Percentiles rank a stretch among this genome's conserved stretches.
Conservation (phyloP, 2,888 invertebrate genomes). For the Achlya flavicornis region DNA sequence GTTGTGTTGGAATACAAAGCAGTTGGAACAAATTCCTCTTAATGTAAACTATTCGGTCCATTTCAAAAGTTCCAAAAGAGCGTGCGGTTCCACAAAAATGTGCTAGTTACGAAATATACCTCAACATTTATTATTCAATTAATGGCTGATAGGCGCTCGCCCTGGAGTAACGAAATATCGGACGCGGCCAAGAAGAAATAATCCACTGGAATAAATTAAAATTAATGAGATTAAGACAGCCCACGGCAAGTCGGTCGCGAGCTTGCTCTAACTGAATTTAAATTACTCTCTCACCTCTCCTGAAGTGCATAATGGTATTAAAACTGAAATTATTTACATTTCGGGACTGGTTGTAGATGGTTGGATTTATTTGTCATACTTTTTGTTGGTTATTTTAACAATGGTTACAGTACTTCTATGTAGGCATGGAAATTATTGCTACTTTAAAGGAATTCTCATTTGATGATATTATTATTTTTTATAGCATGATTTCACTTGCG, state of each 20-base stretch:
- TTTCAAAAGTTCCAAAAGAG: too few relatives aligned
- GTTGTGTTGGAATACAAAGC: too few relatives aligned
- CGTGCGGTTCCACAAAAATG: too few relatives aligned
- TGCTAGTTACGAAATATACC: neutral
- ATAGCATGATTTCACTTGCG: too few relatives aligned
- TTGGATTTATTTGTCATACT: conserved; percentile 37
- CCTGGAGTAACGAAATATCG: conserved; percentile 52
- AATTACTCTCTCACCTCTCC: conserved; percentile 78
- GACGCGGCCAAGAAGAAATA: conserved; percentile 67
- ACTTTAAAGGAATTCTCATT: too few relatives aligned
- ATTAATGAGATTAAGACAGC: conserved; percentile 80
- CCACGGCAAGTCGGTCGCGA: conserved; percentile 58
- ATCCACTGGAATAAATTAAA: conserved; percentile 80
- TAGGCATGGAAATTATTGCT: too few relatives aligned
- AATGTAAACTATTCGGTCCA: too few relatives aligned
- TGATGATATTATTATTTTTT: too few relatives aligned
- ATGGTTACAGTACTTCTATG: too few relatives aligned
- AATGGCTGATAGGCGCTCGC: conserved; percentile 26
- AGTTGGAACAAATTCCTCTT: too few relatives aligned
- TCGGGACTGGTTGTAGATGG: conserved; percentile 29
- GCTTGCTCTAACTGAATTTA: conserved; percentile 72
- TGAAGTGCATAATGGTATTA: conserved; percentile 78
- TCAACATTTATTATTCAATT: conserved; percentile 25
- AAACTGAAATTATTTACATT: conserved; percentile 67
- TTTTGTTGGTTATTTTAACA: neutral